Conservation (phyloP, 2,797 vertebrate species). For the Ptychadena robeensis region DNA sequence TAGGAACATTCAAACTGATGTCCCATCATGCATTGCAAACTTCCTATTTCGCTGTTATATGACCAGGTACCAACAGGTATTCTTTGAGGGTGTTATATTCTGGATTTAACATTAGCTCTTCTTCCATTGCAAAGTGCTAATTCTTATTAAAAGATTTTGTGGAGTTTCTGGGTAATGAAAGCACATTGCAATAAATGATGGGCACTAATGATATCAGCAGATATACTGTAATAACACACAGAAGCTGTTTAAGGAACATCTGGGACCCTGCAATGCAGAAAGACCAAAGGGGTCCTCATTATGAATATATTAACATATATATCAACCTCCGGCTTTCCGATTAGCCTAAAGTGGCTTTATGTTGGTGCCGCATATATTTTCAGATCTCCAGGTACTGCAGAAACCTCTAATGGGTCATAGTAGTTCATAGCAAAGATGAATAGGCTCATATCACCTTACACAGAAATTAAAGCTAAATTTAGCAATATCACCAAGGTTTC, state of each 20-base stretch:
- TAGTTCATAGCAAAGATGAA: constrained; percentile 19
- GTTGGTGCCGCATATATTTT: background rate
- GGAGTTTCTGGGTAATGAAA: background rate
- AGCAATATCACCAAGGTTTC: background rate
- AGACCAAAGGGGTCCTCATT: background rate
- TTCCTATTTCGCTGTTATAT: too few relatives aligned
- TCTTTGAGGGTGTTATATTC: too few relatives aligned
- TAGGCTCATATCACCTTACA: constrained; percentile 31
- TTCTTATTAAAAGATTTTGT: background rate
- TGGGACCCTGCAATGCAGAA: background rate
- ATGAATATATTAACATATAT: constrained; percentile 35
- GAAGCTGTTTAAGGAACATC: background rate
- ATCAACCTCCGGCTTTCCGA: constrained; percentile 32
- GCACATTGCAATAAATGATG: background rate
- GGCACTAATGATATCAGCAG: background rate
- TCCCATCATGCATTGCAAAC: too few relatives aligned
- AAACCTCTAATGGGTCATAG: constrained; percentile 11
- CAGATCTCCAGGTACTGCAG: background rate
- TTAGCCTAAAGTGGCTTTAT: background rate
- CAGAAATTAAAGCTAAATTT: constrained; percentile 14
- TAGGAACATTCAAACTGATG: too few relatives aligned
- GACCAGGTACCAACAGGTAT: too few relatives aligned
- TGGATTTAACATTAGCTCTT: too few relatives aligned
- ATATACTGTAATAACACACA: constrained; percentile 21
- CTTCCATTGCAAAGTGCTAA: too few relatives aligned